Evolutionary conservation across 2,113 vertebrate species (phyloP), one percentile per base, ranked within the genome.

Genomic region (Poicephalus meyeri): DNA sequence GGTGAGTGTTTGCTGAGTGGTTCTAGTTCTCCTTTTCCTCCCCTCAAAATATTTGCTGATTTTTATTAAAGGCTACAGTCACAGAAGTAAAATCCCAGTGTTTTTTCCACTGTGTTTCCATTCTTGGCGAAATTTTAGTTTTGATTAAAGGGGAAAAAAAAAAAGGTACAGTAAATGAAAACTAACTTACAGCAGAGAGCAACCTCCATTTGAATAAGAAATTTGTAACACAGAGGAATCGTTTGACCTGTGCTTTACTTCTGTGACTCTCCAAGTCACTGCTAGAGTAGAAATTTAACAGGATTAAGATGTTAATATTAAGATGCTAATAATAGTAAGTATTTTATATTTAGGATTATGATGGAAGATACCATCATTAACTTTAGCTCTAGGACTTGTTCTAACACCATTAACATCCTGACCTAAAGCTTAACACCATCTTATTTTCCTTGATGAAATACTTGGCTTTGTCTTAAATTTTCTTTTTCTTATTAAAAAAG

Each of bases 251-350:
- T 96, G 92, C 86, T 93, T 87, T 95, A 95, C 61, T 94, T 96
- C 89, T 96, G 64, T 20, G 49, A 96, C 94, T 96, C 88, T 97
- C 76, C 46, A 80, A 95, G 95, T 96, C 94, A 96, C 96, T 95
- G 87, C 86, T 96, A 96, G 39, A 96, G 95, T 76, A 97, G 89
- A 97, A 97, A 97, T 94, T 95, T 95, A 97, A 97, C 95, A 96
- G 92, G 89, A 97, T 98, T 98, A 98, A n/a, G n/a, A n/a, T n/a
- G n/a, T n/a, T n/a, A n/a, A n/a, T n/a, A n/a, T n/a, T n/a, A 96
- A 97, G 93, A 95, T 94, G 90, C 96, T 98, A 98, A 98, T 96
- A 98, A 97, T 97, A 98, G 97, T 92, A 96, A 96, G 89, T 96
- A 96, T 96, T 97, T 97, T 97, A 91, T 97, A 97, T 97, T 97